These are phyloP conservation scores for Uloborus plumipes DNA, from an alignment of 2,888 invertebrate species.

Conservation along the genomic window DNA sequence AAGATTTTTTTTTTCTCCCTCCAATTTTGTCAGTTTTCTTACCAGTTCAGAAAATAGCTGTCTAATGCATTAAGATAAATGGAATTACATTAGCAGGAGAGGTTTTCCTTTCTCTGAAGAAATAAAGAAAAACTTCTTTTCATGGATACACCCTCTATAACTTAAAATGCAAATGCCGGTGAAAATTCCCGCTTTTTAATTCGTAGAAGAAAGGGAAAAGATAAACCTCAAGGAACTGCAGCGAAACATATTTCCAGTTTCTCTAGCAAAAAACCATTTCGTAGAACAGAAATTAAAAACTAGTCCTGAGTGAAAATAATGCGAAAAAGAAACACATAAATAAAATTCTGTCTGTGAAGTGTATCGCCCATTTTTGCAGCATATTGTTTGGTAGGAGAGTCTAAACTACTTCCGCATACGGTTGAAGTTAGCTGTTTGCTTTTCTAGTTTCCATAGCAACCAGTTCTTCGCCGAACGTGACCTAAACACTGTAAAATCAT, in stretches of 20 bases:
- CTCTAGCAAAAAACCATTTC: conserved; percentile 12
- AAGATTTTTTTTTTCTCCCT: too few species aligned
- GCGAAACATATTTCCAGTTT: conserved; percentile 7
- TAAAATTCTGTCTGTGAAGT: conserved; percentile 14
- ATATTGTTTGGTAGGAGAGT: not conserved
- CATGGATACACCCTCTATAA: too few species aligned
- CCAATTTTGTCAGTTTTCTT: too few species aligned
- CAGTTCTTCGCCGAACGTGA: conserved; percentile 18
- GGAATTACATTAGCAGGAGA: too few species aligned
- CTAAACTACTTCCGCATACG: conserved; percentile 24
- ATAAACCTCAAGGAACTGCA: not conserved
- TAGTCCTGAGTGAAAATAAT: conserved; percentile 2
- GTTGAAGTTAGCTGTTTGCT: conserved; percentile 16
- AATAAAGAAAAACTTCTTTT: too few species aligned
- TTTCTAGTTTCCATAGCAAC: conserved; percentile 28
- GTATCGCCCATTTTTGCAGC: conserved; percentile 30
- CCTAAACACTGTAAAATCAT: not conserved
- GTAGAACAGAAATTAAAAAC: conserved; percentile 17
- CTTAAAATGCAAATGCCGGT: too few species aligned
- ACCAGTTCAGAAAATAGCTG: too few species aligned
- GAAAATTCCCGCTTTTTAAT: not conserved
- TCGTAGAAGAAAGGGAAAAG: not conserved
- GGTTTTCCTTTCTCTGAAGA: too few species aligned
- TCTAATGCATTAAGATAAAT: too few species aligned
- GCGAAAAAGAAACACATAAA: not conserved